Evolutionary conservation across 2,888 invertebrate species (phyloP).

Genomic region (Sycophila texana): DNA sequence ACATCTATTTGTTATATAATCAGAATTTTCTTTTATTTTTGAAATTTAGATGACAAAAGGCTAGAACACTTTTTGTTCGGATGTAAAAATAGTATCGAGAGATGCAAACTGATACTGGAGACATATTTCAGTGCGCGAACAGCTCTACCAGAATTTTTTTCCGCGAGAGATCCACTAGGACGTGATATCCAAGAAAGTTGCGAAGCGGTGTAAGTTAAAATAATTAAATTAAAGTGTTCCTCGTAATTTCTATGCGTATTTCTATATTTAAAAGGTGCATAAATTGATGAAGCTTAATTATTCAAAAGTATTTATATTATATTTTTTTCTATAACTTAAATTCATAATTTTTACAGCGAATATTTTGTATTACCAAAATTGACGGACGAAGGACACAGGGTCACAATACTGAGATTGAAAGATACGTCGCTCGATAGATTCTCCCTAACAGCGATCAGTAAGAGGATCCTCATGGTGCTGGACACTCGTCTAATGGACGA

Average conservation of each 20-base stretch:
- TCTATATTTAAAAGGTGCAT: neutral
- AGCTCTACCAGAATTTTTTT: constrained; percentile 72
- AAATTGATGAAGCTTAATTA: neutral
- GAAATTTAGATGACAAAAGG: constrained; percentile 68
- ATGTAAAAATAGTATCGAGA: constrained; percentile 74
- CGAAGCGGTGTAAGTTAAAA: constrained; percentile 65
- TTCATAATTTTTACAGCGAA: constrained; percentile 61
- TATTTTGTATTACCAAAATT: constrained; percentile 71
- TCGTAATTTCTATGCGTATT: neutral
- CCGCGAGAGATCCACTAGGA: constrained; percentile 69
- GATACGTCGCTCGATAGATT: constrained; percentile 69
- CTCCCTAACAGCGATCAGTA: constrained; percentile 66
- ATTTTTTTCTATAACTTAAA: constrained; percentile 34
- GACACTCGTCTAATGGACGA: constrained; percentile 71
- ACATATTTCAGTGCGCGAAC: constrained; percentile 72
- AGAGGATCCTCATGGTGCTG: constrained; percentile 72
- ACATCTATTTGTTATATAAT: too few species aligned
- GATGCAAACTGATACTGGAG: constrained; percentile 72
- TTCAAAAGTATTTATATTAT: neutral
- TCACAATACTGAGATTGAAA: constrained; percentile 68
- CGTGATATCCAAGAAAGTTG: constrained; percentile 69
- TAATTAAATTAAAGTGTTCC: neutral
- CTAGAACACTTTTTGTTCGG: constrained; percentile 73
- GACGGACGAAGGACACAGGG: constrained; percentile 72
- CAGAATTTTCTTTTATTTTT: too few species aligned